A percentile compares a stretch with the other conserved stretches of the same genome.
Evolutionary conservation across 23 tunicate species (phyloP).

Genomic region (Aplidium turbinatum): DNA sequence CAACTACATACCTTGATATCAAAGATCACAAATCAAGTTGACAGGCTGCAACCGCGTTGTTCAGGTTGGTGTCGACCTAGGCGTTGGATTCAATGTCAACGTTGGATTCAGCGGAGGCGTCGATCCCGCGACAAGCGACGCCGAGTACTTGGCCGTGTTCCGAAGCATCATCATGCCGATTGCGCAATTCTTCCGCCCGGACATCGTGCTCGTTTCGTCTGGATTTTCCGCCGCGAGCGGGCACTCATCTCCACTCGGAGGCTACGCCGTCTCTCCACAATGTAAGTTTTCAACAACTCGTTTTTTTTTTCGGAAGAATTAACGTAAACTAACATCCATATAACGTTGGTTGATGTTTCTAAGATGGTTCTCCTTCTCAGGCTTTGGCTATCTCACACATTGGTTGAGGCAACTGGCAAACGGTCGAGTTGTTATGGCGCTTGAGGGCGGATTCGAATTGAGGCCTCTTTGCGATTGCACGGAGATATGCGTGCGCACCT

Average conservation of each 20-base stretch:
- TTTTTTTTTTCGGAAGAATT: too few relatives aligned
- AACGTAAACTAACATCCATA: too few relatives aligned
- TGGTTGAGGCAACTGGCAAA: slow-evolving; percentile 46
- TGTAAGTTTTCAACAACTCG: slow-evolving; percentile 82
- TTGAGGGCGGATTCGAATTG: slow-evolving; percentile 91
- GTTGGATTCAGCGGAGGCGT: slow-evolving; percentile 63
- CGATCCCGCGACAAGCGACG: slow-evolving; percentile 75
- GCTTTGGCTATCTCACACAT: slow-evolving; percentile 76
- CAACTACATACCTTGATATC: too few relatives aligned
- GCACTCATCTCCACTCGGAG: slow-evolving; percentile 69
- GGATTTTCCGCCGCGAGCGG: slow-evolving; percentile 92
- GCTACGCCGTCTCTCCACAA: slow-evolving; percentile 75
- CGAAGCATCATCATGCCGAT: slow-evolving; percentile 85
- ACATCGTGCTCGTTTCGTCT: slow-evolving; percentile 77
- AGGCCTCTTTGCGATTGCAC: slow-evolving; percentile 74
- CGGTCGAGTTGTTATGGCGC: slow-evolving; percentile 77
- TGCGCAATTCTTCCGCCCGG: slow-evolving; percentile 74
- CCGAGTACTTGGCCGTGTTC: slow-evolving; percentile 84
- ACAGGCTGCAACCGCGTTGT: too few relatives aligned
- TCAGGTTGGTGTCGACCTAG: slow-evolving; percentile 75
- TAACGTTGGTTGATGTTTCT: too few relatives aligned
- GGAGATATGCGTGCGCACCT: slow-evolving; percentile 64
- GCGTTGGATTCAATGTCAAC: slow-evolving; percentile 91
- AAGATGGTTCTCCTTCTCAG: too few relatives aligned
- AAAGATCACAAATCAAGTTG: too few relatives aligned